Conservation (phyloP, 2,888 invertebrate species). For the Ctena decussata region DNA sequence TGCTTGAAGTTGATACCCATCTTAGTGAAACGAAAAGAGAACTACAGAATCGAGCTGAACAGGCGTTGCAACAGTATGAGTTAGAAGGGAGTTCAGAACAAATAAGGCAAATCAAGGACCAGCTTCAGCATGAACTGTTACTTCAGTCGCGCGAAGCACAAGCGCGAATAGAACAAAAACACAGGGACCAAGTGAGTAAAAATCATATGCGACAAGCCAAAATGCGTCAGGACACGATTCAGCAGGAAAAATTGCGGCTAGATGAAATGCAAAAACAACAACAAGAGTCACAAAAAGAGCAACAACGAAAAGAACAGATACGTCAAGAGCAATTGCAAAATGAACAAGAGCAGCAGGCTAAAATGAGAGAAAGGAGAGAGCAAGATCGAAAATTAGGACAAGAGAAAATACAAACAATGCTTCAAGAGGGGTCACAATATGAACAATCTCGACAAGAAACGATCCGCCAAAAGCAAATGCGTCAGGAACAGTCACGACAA, state of each 20-base stretch:
- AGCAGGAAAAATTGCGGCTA: neutral
- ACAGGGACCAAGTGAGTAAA: neutral
- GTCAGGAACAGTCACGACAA: neutral
- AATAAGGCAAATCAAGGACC: neutral
- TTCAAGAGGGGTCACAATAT: neutral
- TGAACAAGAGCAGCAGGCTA: neutral
- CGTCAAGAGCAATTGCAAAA: neutral
- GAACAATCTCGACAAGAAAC: neutral
- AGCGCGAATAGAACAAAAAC: neutral
- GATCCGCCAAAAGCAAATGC: neutral
- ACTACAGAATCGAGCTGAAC: neutral
- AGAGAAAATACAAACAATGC: neutral
- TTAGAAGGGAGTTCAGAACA: no score
- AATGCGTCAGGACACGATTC: neutral
- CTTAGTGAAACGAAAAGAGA: neutral
- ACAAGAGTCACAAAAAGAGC: neutral
- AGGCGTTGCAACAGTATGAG: no score
- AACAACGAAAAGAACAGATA: neutral
- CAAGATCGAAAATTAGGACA: neutral
- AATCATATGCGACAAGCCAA: neutral
- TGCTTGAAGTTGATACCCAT: neutral
- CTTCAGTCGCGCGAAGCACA: neutral
- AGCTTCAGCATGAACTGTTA: neutral
- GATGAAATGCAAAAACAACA: neutral
- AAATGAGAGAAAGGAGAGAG: neutral